Evolutionary conservation across 1,140 invertebrate species (phyloP), one percentile per base, ranked within the genome.

Genomic region (Parapsyche elsis): DNA sequence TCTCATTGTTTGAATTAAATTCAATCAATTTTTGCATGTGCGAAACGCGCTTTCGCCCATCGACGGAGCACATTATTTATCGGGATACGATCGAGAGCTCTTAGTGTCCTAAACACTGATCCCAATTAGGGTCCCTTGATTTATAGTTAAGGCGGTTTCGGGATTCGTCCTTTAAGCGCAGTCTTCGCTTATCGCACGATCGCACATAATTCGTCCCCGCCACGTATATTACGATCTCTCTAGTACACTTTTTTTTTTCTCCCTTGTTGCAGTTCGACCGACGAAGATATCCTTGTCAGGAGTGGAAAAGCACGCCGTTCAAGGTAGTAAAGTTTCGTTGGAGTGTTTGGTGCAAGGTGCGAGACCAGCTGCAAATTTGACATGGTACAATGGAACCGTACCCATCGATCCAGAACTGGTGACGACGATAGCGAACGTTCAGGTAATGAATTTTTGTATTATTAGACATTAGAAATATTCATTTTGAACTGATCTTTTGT

Each of bases 371-470:
- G 95, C 95, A 0, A 93, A 92, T 83, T 90, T 97, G 57, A 93
- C 94, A 44, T 97, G 95, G 95, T 95, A 91, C 88, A 96, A 96
- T 84, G 91, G 92, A 9, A 93, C 94, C 0, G 84, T 91, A n/a
- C 85, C 89, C 12, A 89, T 95, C 24, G 86, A 86, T 23, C 86
- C 90, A 2, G 88, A 90, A 46, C 87, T 86, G 84, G 73, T 89
- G 84, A 71, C 87, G 24, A 86, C 85, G 0, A 73, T 79, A 1
- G 75, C 88, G 71, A 86, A 89, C 78, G 86, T 88, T 78, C 86
- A 87, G 86, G 86, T 86, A 84, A 86, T 86, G 2, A 16, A 71
- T 49, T 46, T 67, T 2, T 67, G 12, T 67, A 24, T n/a, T n/a
- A n/a, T n/a, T n/a, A n/a, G n/a, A n/a, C n/a, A n/a, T n/a, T n/a